phyloP scores from a whole-genome alignment of 2,797 vertebrate genomes.

The Echeneis naucrates region DNA sequence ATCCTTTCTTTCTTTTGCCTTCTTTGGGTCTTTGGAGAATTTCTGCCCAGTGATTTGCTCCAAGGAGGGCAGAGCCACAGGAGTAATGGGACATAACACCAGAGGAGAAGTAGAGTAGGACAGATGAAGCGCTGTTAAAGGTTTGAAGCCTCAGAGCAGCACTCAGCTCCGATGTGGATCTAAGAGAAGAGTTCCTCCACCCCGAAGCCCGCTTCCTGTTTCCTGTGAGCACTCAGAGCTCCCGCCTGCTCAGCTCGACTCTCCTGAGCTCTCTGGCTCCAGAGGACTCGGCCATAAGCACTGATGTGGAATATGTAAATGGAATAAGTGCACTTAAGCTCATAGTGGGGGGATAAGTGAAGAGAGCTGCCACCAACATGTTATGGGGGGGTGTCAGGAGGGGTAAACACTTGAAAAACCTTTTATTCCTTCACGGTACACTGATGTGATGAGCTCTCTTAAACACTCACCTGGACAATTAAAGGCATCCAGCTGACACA shows the following conservation, averaged over 20 bases:
- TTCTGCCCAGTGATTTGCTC: no score
- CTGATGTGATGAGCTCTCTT: background rate
- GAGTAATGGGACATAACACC: no score
- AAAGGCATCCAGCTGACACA: background rate
- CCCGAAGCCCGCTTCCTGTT: slow-evolving; percentile 43
- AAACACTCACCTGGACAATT: background rate
- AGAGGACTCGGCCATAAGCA: slow-evolving; percentile 17
- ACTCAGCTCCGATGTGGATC: slow-evolving; percentile 27
- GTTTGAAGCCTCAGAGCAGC: slow-evolving; percentile 1
- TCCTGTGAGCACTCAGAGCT: slow-evolving; percentile 35
- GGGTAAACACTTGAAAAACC: background rate
- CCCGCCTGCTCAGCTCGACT: slow-evolving; percentile 17
- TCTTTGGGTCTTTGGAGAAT: no score
- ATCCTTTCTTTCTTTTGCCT: no score
- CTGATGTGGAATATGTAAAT: slow-evolving; percentile 39
- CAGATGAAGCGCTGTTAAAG: no score
- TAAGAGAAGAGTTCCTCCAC: slow-evolving; percentile 23
- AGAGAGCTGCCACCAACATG: background rate
- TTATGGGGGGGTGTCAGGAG: background rate
- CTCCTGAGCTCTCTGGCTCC: slow-evolving; percentile 23
- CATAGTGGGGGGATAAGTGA: slow-evolving; percentile 15
- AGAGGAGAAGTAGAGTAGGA: no score
- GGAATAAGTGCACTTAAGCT: slow-evolving; percentile 39
- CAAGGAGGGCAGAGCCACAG: no score
- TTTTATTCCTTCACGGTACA: background rate